A percentile compares a stretch with the other conserved stretches of the same genome.
Conservation (phyloP, 2,113 vertebrate species). For the Brachypteracias leptosomus region DNA sequence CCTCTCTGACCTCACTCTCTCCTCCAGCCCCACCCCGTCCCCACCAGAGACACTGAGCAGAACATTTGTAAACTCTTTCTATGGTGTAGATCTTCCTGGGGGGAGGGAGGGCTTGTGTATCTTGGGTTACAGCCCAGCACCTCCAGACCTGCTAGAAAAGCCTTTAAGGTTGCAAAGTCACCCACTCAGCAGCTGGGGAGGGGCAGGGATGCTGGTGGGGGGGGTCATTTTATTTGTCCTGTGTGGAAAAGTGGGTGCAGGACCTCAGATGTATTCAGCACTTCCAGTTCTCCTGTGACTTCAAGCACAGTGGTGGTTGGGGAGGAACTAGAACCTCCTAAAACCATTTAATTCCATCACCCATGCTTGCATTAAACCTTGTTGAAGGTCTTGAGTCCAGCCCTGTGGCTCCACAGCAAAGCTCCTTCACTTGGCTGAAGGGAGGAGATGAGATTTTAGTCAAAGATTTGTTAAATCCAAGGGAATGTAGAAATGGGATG, state of each 20-base stretch:
- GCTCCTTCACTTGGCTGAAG: background rate
- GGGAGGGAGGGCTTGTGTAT: slow-evolving; percentile 25
- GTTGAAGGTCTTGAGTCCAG: background rate
- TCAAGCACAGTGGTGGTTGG: background rate
- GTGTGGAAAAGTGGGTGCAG: background rate
- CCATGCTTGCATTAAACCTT: fast-evolving
- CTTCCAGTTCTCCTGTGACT: background rate
- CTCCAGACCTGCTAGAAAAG: background rate
- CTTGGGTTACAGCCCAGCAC: slow-evolving; percentile 29
- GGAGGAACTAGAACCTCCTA: background rate
- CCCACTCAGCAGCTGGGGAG: background rate
- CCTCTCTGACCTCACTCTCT: background rate
- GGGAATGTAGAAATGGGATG: background rate
- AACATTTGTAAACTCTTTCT: slow-evolving; percentile 53
- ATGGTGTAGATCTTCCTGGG: slow-evolving; percentile 36
- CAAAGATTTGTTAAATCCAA: background rate
- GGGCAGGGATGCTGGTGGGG: background rate
- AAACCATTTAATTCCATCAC: background rate
- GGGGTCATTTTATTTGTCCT: background rate
- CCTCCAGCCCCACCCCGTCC: background rate
- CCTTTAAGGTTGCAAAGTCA: slow-evolving; percentile 50
- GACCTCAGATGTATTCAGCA: background rate
- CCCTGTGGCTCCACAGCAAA: background rate
- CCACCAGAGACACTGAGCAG: background rate
- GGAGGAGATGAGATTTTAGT: too few species aligned